Base-by-base conservation (phyloP, 1,140 invertebrate genomes). In the Trypoxylus dichotomus region DNA sequence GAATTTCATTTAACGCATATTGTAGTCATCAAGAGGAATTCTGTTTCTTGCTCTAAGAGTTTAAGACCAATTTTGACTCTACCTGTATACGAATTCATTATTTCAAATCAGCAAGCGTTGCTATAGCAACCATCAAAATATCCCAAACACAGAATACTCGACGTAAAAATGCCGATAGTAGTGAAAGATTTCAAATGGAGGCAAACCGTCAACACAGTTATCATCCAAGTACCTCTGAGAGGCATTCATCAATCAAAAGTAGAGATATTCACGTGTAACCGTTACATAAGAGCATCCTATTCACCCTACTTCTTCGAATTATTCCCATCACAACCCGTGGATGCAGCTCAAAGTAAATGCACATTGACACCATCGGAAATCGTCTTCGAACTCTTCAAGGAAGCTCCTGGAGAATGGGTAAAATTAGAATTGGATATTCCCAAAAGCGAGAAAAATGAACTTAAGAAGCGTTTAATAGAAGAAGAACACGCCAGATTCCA, bases 121-220 rank as follows among this genome's bases (percentile, higher is more conserved):
- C 43, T 19, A 47, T 47, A 47, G 43, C 43, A 47, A 47, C 43
- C 43, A 19, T 13, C n/a, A 47, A 47, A 47, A 15, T 1, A 47
- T 47, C 43, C 13, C 15, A 13, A 47, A 13, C 43, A 3, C n/a
- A 63, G 2, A 0, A 19, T 24, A 0, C 5, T 19, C 13, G 15
- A 27, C n/a, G 2, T 25, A 13, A 63, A 6, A 80, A 93, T 94
- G 92, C 92, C 92, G n/a, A 90, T 94, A 81, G 79, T 92, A 81
- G 86, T 93, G 6, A 92, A 92, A 86, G 89, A 93, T 86, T 92
- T 88, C 81, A 89, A 87, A 58, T 94, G 93, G 93, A 89, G 88
- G 72, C 92, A 94, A 87, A 91, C 90, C 2, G 79, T 84, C 32
- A 85, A 88, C 47, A 84, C 81, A 27, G 80, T 93, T 24, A 86